These are phyloP conservation scores for Aphis gossypii DNA, from an alignment of 1,140 invertebrate species.

Conservation along the genomic window DNA sequence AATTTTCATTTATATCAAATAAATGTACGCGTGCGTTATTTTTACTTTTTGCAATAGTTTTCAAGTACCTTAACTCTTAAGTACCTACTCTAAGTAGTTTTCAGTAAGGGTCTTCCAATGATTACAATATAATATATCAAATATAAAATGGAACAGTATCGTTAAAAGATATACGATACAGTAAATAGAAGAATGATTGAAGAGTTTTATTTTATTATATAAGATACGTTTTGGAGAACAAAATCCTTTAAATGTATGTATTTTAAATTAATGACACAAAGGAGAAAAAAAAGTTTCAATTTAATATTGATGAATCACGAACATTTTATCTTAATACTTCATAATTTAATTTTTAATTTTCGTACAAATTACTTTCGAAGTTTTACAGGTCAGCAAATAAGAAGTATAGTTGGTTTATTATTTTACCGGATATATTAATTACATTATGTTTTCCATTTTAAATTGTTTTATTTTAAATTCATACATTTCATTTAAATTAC, in stretches of 20 bases:
- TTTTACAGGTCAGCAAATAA: conserved; percentile 16
- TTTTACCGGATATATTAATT: conserved; percentile 16
- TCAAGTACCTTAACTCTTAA: conserved; percentile 4
- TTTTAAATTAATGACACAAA: conserved; percentile 31
- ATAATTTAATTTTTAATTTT: conserved; percentile 10
- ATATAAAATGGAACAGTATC: background rate
- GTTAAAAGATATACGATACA: background rate
- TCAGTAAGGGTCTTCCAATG: background rate
- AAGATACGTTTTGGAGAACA: background rate
- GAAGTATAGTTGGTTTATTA: background rate
- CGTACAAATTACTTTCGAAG: conserved; percentile 1
- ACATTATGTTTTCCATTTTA: background rate
- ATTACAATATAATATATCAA: conserved; percentile 2
- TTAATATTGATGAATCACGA: conserved; percentile 13
- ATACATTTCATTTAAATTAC: background rate
- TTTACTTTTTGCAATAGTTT: conserved; percentile 17
- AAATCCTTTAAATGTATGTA: conserved; percentile 60
- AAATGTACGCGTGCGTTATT: background rate
- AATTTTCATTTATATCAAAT: conserved; percentile 19
- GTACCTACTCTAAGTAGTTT: background rate
- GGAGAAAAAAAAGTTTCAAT: conserved; percentile 21
- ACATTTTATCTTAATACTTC: background rate
- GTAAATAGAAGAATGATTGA: background rate
- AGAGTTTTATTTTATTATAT: background rate
- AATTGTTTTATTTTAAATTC: background rate